Conservation (phyloP, 2,888 invertebrate species). For the Caenorhabditis zanzibari region DNA sequence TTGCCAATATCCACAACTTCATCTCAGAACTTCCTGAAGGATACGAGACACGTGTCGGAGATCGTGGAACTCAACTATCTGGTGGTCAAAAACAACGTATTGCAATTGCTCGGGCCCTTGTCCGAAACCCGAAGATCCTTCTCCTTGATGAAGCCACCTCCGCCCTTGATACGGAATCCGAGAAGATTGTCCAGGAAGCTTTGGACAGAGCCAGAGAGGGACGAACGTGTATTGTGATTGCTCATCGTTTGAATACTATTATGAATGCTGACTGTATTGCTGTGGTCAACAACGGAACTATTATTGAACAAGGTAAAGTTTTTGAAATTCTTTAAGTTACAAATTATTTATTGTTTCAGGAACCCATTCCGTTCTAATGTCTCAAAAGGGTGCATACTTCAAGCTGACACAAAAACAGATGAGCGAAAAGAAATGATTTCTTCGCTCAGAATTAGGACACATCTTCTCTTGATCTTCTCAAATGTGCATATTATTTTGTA, state of each 20-base stretch:
- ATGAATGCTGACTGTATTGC: constrained; percentile 82
- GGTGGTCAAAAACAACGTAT: constrained; percentile 84
- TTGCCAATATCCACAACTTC: constrained; percentile 85
- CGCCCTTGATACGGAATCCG: constrained; percentile 76
- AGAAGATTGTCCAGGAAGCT: constrained; percentile 89
- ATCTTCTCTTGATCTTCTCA: not conserved
- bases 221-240: constrained; percentile 85
- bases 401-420: constrained; percentile 75
- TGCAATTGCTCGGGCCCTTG: constrained; percentile 84
- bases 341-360: constrained; percentile 71
- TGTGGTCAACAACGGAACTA: constrained; percentile 75
- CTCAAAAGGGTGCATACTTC: constrained; percentile 72
- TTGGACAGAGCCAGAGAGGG: constrained; percentile 86
- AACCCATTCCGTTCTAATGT: constrained; percentile 74
- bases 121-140: constrained; percentile 83
- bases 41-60: constrained; percentile 84
- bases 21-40: constrained; percentile 84
- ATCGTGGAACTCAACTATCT: constrained; percentile 84
- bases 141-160: constrained; percentile 83
- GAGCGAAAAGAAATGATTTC: constrained; percentile 54
- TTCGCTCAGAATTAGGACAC: not conserved
- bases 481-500: constrained; percentile 8
- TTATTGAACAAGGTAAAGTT: constrained; percentile 86
- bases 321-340: no score
- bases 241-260: constrained; percentile 85